phyloP scores from a whole-genome alignment of 2,797 vertebrate species.

The Amazona ochrocephala region DNA sequence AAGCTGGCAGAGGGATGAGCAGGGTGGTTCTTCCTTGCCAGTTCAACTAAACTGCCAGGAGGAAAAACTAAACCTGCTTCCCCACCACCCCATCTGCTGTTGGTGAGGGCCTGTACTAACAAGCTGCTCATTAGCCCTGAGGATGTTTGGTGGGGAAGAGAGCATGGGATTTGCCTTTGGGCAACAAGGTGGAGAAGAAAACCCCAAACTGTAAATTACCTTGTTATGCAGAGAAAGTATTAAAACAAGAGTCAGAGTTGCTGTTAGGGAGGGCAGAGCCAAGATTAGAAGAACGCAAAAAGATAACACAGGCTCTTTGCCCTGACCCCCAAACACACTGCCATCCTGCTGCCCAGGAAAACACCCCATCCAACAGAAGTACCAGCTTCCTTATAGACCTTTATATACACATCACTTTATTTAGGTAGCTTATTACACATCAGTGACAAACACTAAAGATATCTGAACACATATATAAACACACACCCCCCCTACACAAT shows the following conservation, averaged over 20 bases:
- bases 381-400: background rate
- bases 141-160: conserved; percentile 18
- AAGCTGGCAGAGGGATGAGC: background rate
- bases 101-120: background rate
- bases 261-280: background rate
- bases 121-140: background rate
- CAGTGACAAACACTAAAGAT: background rate
- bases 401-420: conserved; percentile 72
- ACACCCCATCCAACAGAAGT: background rate
- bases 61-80: conserved; percentile 18
- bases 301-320: background rate
- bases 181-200: background rate
- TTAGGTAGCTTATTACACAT: conserved; percentile 37
- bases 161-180: background rate
- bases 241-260: background rate
- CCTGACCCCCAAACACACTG: fast-evolving
- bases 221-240: background rate
- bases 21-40: background rate
- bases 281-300: background rate
- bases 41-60: background rate
- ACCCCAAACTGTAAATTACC: background rate
- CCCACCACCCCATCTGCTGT: background rate
- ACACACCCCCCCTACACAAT: conserved; percentile 42
- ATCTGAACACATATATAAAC: conserved; percentile 58
- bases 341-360: background rate